phyloP scores from a whole-genome alignment of 2,113 vertebrate genomes.

The Lathamus discolor region DNA sequence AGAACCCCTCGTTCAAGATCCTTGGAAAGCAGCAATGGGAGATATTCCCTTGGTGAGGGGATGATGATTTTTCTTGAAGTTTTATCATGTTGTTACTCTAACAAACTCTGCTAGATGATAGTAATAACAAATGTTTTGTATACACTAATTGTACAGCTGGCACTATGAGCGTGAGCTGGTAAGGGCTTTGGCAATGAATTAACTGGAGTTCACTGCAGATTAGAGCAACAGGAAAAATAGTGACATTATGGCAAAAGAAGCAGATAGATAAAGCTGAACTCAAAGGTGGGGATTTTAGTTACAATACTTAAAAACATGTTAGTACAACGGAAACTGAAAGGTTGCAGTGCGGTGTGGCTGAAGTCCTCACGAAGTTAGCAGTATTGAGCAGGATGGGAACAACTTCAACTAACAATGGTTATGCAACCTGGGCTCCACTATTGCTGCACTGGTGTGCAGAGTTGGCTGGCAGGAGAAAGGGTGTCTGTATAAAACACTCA shows the following conservation, averaged over 20 bases:
- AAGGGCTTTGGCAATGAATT: not conserved
- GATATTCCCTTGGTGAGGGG: not conserved
- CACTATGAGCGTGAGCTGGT: not conserved
- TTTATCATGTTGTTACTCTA: not conserved
- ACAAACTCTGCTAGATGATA: not conserved
- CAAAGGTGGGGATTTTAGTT: not conserved
- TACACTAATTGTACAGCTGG: not conserved
- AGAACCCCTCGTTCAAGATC: not conserved
- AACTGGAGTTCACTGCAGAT: not conserved
- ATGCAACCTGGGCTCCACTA: not conserved
- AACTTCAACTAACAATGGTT: not conserved
- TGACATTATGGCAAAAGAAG: not conserved
- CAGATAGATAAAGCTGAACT: not conserved
- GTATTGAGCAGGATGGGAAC: not conserved
- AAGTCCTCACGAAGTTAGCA: not conserved
- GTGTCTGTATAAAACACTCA: not conserved
- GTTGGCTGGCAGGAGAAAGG: not conserved
- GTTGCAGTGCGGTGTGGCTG: not conserved
- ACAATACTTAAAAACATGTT: not conserved
- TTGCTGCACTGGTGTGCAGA: accelerated
- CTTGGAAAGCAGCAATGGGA: not conserved
- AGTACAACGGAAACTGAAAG: not conserved
- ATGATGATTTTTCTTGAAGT: not conserved
- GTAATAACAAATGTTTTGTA: accelerated
- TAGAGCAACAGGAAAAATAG: not conserved